Conservation (phyloP, 2,797 vertebrate species). For the Buphagus erythrorhynchus region DNA sequence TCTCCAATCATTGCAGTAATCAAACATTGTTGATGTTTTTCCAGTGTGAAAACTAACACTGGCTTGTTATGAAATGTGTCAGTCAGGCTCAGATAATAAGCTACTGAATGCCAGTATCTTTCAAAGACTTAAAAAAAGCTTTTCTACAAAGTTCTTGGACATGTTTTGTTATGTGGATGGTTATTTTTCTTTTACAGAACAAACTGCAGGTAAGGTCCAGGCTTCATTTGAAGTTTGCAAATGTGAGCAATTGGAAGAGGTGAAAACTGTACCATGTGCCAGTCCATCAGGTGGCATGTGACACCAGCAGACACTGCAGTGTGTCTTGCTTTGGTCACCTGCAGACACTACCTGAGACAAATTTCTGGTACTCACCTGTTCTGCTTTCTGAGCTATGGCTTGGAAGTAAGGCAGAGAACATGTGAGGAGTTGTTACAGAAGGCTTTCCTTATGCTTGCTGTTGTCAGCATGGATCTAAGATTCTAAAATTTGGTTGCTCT, state of each 20-base stretch:
- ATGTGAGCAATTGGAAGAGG: neutral
- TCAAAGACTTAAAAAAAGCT: neutral
- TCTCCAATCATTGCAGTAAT: neutral
- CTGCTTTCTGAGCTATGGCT: neutral
- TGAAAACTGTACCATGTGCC: neutral
- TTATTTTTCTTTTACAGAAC: neutral
- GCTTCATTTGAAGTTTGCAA: neutral
- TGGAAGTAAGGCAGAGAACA: neutral
- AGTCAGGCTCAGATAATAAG: neutral
- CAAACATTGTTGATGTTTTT: neutral
- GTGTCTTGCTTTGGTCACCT: neutral
- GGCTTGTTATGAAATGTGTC: neutral
- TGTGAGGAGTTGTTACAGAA: neutral
- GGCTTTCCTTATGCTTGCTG: neutral
- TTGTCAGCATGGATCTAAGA: neutral
- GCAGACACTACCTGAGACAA: neutral
- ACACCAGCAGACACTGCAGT: neutral
- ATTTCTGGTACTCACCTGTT: neutral
- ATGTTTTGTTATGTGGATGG: neutral
- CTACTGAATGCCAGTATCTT: neutral
- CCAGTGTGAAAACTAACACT: neutral
- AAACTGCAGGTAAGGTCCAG: neutral
- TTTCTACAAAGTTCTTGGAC: neutral
- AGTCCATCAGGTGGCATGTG: neutral
- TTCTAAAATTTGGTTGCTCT: neutral